Evolutionary conservation across 2,797 vertebrate genomes (phyloP), one percentile per base, ranked within the genome.

Genomic region (Tarsius wallacei): DNA sequence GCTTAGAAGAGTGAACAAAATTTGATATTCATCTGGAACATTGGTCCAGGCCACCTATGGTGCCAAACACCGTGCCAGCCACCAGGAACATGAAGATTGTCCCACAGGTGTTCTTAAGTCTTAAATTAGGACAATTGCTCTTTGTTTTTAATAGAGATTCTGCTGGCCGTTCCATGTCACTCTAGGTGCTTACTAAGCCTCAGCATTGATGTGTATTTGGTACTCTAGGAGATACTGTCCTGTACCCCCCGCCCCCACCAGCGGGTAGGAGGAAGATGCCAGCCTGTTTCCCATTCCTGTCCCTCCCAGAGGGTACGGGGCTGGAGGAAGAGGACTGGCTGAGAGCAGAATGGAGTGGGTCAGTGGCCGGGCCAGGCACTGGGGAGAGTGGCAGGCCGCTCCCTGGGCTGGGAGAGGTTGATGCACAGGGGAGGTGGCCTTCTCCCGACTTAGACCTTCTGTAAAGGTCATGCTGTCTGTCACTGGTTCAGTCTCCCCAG

Each of bases 401-500:
- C 57, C 53, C 94, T 47, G 17, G 26, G 28, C 47, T 15, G 36
- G 61, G 66, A 88, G 66, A 93, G 14, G 33, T 42, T 15, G 7
- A 63, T 19, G 61, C 8, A 33, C 42, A 63, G n/a, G 31, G 59
- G 70, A 87, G 66, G 61, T 1, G 4, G 33, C 21, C 33, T 81
- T 80, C 49, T 80, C 21, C 68, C 57, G 88, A 70, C 8, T 59
- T 33, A 86, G 77, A 76, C 61, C 61, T 97, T 61, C 13, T 13
- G 17, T 91, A 96, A 97, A 96, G 92, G 96, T 93, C 97, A 51
- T 0, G 0, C 55, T 66, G 83, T 94, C 83, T 95, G 71, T 13
- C 22, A 17, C 68, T 93, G 66, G 64, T 76, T 97, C 73, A 49
- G 57, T 28, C 55, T 91, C 83, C 82, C 96, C 53, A 93, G 91